Percentiles rank a stretch among this genome's conserved stretches.
Conservation (phyloP, 2,113 vertebrate species). For the Otis tarda region DNA sequence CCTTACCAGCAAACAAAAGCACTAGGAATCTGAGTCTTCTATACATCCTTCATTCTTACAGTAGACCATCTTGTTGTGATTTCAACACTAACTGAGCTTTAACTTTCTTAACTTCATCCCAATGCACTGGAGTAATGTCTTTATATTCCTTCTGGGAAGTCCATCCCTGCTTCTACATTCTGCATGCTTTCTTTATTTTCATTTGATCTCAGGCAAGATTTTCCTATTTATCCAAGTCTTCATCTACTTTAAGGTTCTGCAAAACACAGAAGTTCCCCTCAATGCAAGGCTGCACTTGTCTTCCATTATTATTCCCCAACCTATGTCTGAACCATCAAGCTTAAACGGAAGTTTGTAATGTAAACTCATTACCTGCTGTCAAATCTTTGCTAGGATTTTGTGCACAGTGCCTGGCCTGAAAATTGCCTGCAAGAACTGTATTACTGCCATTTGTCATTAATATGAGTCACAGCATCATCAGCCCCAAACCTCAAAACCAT, state of each 20-base stretch:
- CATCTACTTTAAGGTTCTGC: neutral
- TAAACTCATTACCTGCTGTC: neutral
- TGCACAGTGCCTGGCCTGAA: slow-evolving; percentile 5
- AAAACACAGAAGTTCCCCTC: neutral
- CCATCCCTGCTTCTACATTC: neutral
- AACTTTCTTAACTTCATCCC: neutral
- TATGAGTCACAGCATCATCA: slow-evolving; percentile 13
- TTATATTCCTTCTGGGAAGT: neutral
- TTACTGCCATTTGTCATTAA: slow-evolving; percentile 49
- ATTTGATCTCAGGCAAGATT: neutral
- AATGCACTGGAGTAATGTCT: neutral
- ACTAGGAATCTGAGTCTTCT: neutral
- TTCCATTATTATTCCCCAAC: neutral
- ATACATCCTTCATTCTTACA: neutral
- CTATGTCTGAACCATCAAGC: neutral
- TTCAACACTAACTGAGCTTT: neutral
- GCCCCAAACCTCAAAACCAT: slow-evolving; percentile 46
- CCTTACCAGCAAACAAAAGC: rapidly evolving
- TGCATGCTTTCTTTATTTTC: neutral
- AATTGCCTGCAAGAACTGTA: slow-evolving; percentile 28
- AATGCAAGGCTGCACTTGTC: neutral
- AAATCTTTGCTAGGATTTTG: slow-evolving; percentile 22
- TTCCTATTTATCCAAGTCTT: neutral
- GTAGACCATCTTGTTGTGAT: neutral
- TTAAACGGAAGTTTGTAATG: neutral